These are phyloP conservation scores for Vicugna pacos DNA, from an alignment of 2,113 vertebrate species.

Conservation along the genomic window DNA sequence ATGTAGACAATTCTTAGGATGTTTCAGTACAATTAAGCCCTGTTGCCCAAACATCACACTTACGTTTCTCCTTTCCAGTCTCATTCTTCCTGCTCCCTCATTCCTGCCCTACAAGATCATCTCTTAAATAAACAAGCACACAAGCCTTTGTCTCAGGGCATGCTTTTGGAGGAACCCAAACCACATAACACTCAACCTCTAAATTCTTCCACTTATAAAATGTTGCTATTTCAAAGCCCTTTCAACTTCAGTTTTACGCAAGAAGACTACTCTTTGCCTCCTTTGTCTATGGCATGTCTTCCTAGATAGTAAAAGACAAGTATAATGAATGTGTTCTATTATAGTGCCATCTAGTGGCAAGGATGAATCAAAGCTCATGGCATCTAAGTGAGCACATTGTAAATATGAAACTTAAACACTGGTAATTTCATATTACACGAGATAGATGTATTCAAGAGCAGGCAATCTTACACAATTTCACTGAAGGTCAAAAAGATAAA, in stretches of 20 bases:
- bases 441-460: constrained; percentile 53
- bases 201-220: constrained; percentile 41
- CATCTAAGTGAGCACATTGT: constrained; percentile 38
- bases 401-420: constrained; percentile 49
- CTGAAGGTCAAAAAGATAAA: constrained; percentile 80
- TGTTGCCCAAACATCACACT: constrained; percentile 5
- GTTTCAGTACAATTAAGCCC: neutral
- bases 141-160: neutral
- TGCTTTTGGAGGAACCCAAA: constrained; percentile 29
- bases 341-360: constrained; percentile 88
- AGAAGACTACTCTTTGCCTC: neutral
- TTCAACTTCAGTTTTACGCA: neutral
- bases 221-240: neutral
- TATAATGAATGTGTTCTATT: constrained; percentile 81
- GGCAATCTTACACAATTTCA: constrained; percentile 45
- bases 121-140: neutral
- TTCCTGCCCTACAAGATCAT: neutral
- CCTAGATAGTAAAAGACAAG: constrained; percentile 67
- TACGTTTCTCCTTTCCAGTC: neutral
- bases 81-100: constrained; percentile 12
- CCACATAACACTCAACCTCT: neutral
- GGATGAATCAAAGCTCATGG: constrained; percentile 84
- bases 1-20: neutral
- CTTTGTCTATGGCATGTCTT: constrained; percentile 59
- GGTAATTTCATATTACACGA: constrained; percentile 60